These are phyloP conservation scores for Aurelia sp. DNA, from an alignment of 30 jellyfish, hydroid and myxozoan genomes.

Conservation along the genomic window DNA sequence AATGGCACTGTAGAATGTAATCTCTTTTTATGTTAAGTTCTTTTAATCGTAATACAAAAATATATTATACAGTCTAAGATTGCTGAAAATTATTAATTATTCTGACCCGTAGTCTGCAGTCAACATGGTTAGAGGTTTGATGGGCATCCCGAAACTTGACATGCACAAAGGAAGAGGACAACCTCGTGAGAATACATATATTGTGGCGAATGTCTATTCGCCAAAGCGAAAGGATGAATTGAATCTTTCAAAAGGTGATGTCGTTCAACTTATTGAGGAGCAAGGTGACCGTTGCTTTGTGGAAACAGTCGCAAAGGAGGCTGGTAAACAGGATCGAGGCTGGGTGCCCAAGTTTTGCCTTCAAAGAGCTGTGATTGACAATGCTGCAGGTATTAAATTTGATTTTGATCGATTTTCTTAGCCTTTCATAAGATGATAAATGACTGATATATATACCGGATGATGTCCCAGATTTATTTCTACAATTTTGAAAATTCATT, in stretches of 20 bases:
- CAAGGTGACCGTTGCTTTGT: slow-evolving; percentile 81
- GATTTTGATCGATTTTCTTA: no score
- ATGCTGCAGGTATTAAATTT: slow-evolving; percentile 1
- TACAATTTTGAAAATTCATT: no score
- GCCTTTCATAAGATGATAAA: no score
- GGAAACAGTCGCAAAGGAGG: slow-evolving; percentile 45
- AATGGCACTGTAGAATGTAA: no score
- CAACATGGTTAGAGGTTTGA: slow-evolving; percentile 38
- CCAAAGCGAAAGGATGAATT: slow-evolving; percentile 93
- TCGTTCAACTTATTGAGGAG: slow-evolving; percentile 72
- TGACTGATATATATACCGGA: no score
- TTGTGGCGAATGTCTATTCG: slow-evolving; percentile 61
- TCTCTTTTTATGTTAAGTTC: no score
- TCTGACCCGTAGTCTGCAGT: slow-evolving; percentile 8
- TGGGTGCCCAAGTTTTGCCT: slow-evolving; percentile 91
- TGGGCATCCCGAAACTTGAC: slow-evolving; percentile 61
- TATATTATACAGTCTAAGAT: no score
- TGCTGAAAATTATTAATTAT: no score
- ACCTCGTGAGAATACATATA: not conserved
- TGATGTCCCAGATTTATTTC: no score
- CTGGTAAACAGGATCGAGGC: slow-evolving; percentile 74
- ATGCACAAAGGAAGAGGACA: not conserved
- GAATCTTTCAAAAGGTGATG: slow-evolving; percentile 65
- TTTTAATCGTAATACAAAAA: no score
- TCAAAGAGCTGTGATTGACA: slow-evolving; percentile 16